These are phyloP conservation scores for Progne subis DNA, from an alignment of 2,113 vertebrate species.

Conservation along the genomic window DNA sequence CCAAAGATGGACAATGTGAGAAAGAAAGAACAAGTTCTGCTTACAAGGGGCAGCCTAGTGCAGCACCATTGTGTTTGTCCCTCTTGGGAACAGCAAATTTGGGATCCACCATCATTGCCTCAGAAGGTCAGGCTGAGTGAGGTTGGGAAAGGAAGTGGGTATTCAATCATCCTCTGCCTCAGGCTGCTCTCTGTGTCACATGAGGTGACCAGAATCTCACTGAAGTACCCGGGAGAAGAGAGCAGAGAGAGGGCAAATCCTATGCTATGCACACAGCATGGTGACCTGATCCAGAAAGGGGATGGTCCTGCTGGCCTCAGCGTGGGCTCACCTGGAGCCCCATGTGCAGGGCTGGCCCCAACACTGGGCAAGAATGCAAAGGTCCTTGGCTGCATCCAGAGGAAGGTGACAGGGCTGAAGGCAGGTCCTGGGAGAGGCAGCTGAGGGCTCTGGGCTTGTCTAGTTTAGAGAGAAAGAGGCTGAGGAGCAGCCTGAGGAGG, in stretches of 20 bases:
- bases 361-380: no score
- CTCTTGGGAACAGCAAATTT: background rate
- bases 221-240: background rate
- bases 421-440: background rate
- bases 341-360: background rate
- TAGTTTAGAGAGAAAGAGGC: background rate
- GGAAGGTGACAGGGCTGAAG: background rate
- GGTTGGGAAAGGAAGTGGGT: background rate
- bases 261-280: background rate
- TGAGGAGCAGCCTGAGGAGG: background rate
- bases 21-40: background rate
- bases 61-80: background rate
- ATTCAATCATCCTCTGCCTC: background rate
- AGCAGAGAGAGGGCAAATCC: background rate
- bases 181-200: background rate
- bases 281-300: background rate
- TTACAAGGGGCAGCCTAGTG: background rate
- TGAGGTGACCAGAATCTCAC: background rate
- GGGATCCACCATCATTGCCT: background rate
- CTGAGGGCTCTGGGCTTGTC: background rate
- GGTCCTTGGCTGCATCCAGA: background rate
- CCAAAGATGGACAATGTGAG: background rate
- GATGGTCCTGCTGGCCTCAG: background rate
- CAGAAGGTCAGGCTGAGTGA: rapidly evolving
- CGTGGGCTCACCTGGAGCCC: background rate